Evolutionary conservation across 1,140 invertebrate genomes (phyloP), one percentile per base, ranked within the genome.

Genomic region (Drosophila sp.): DNA sequence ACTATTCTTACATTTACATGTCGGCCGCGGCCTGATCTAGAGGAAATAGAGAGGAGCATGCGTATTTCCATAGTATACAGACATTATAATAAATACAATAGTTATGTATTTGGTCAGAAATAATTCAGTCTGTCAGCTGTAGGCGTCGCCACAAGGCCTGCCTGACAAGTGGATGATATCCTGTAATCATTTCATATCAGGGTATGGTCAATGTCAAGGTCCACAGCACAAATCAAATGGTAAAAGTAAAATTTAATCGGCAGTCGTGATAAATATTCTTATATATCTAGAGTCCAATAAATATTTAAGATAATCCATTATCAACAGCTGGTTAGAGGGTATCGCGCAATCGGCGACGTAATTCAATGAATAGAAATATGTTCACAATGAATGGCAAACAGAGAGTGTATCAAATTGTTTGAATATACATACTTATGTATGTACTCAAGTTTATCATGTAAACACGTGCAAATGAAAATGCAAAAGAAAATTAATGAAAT

Each of bases 91-190:
- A 4, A 38, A 17, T 17, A 17, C 17, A 38, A 50, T 50, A 50
- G 7, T 27, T 50, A 8, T 71, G 40, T 74, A 70, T 65, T 30
- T 61, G 38, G 72, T 50, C 40, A 55, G 65, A n/a, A 41, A 17
- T 11, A 41, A 41, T 41, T 50, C 44, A 50, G 23, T 2, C 7
- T 50, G 44, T 50, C 44, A 10, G 44, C 25, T 50, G 44, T 50
- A 50, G 44, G 44, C 44, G 44, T 50, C 5, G 44, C 23, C 44
- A 38, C 75, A 78, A 76, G 75, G 75, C 61, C 60, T 69, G 60
- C 30, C 60, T 60, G 74, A 61, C 73, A 77, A 78, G 75, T 78
- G 74, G 75, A 30, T 61, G 75, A 76, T 63, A 70, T 68, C 41
- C 44, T 50, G 8, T 50, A 27, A 27, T 50, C 23, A 25, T 27